Evolutionary conservation across 1,140 invertebrate genomes (phyloP), one percentile per base, ranked within the genome.

Genomic region (Zophobas morio): DNA sequence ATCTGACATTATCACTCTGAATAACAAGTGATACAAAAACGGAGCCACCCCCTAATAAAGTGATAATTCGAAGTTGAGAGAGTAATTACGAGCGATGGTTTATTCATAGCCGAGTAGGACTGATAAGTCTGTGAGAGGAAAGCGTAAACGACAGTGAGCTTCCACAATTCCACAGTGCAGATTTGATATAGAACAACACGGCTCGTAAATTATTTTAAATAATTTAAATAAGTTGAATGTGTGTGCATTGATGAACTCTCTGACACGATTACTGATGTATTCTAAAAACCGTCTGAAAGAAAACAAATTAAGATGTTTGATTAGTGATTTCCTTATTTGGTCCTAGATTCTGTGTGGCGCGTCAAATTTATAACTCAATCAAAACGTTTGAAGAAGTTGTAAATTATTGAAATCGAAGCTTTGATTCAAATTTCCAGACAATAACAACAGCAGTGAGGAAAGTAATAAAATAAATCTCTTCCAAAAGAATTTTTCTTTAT

Each of bases 361-460:
- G 5, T 1, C n/a, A 46, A 40, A 66, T 66, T 66, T 66, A 66
- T 66, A 2, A 33, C 60, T 42, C 60, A 40, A 66, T 66, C 20
- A 66, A 66, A 32, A 6, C 39, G 32, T 47, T 42, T 66, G 32
- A 66, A 66, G 6, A n/a, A 42, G 60, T 32, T 47, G 20, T 66
- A 66, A 66, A 66, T 66, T 20, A 66, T 66, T n/a, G 60, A 66
- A 66, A 66, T 66, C 60, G 39, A 66, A 66, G 37, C 40, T 39
- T 66, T 39, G 60, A 47, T 66, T 39, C 36, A 66, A 42, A 37
- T 39, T 63, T 63, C 57, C 37, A 47, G 35, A 40, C 39, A 66
- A 66, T 66, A 66, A 66, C 39, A 42, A 66, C 39, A 66, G 32
- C 39, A 8, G 8, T 33, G 33, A 37, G n/a, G 35, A n/a, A 20